phyloP scores from a whole-genome alignment of 2,888 invertebrate genomes.

The Noctua janthina region DNA sequence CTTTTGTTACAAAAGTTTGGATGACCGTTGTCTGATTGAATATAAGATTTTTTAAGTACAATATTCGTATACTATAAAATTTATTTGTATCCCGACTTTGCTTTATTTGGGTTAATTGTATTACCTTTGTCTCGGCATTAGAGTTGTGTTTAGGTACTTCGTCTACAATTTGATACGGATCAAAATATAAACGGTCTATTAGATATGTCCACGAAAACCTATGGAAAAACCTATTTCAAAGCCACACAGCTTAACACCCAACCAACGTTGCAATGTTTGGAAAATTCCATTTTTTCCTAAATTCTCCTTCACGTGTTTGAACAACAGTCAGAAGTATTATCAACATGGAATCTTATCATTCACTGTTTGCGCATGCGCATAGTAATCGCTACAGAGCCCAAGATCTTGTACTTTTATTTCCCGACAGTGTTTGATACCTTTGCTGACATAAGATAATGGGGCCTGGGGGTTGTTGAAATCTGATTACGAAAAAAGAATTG shows the following conservation, averaged over 20 bases:
- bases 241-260: background rate
- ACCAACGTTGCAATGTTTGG: conserved; percentile 17
- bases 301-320: conserved; percentile 34
- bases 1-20: too few species aligned
- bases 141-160: background rate
- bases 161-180: background rate
- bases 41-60: too few species aligned
- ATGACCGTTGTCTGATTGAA: too few species aligned
- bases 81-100: background rate
- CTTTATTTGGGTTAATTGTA: background rate
- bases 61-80: too few species aligned
- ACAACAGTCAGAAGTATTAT: conserved; percentile 46
- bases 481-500: conserved; percentile 3
- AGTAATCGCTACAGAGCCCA: conserved; percentile 42
- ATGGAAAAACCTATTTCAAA: background rate
- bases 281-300: conserved; percentile 48
- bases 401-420: conserved; percentile 43
- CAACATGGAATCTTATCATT: conserved; percentile 57
- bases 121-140: background rate
- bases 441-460: conserved; percentile 43
- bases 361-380: conserved; percentile 52
- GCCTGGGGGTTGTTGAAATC: background rate
- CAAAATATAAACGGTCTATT: background rate
- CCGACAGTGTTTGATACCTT: conserved; percentile 36
- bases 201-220: background rate